Base-by-base conservation (phyloP, 2,888 invertebrate species). In the Amphipoea lucens region DNA sequence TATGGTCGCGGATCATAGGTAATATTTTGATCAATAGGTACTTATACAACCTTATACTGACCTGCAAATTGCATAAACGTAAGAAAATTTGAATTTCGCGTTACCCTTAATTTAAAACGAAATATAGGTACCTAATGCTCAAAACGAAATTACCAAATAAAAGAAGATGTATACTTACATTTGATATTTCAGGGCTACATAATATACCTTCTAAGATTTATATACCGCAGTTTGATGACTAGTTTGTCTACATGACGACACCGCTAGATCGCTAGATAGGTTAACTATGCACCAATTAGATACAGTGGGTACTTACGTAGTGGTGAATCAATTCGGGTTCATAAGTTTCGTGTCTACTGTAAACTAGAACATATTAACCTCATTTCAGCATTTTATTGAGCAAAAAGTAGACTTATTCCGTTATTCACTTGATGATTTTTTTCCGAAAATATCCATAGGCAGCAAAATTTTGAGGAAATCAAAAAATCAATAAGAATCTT, bases 341-440 rank as follows among this genome's bases (percentile, higher is more conserved):
- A 90, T 87, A 90, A 92, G 87, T 90, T 89, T 89, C 87, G 89
- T 88, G 65, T 85, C 80, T 83, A 76, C 78, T 77, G 74, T 57
- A 77, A 87, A 88, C 92, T 94, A 93, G 92, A 90, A 84, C 93
- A 94, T 93, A 90, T 92, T 92, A 92, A 90, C 92, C 92, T 90
- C 89, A 88, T 90, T 92, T 88, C 87, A 86, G 86, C 87, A 83
- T 80, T 86, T 88, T 85, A 87, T 82, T 54, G 57, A 76, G 60
- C 57, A 73, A 75, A 80, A 78, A 60, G 42, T 62, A 67, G 48
- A 74, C 67, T 68, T 76, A 68, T 54, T 54, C 17, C 36, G 57
- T 66, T 45, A 60, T 67, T 82, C 75, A 71, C 82, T 65, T 51
- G n/a, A 67, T 69, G 1, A 40, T n/a, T 29, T 68, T 73, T 74